Evolutionary conservation across 2,888 invertebrate genomes (phyloP), one percentile per base, ranked within the genome.

Genomic region (Pollenia labialis): DNA sequence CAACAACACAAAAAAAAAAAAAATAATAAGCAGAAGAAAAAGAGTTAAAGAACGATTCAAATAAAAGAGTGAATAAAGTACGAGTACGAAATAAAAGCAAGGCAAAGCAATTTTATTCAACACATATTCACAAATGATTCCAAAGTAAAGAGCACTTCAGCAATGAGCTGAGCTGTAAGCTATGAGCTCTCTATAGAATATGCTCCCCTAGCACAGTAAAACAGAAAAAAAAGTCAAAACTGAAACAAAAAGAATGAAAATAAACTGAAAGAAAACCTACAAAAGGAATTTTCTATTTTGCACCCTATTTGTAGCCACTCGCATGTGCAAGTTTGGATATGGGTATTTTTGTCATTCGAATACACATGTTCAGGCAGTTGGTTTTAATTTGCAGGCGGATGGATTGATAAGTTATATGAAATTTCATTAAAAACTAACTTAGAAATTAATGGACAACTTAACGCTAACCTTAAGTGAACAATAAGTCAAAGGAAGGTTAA

Each of bases 161-260:
- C 72, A 66, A 66, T 66, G 50, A 84, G 83, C 72, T 77, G 56
- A 72, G 72, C 77, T 84, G 44, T 79, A 23, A 84, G 72, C 58
- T 77, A 71, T 58, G 48, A 64, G 69, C 56, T 12, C 12, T 4
- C 8, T 4, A 42, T 14, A 40, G 11, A 66, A 66, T 42, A 58
- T 80, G 76, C 23, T 66, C 75, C 86, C 83, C 75, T 86, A 86
- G 75, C 83, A 83, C 58, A 86, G 75, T 83, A 66, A 80, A 82
- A 74, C 9, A 74, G 72, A 48, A 16, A 76, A 52, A 48, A 54
- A 48, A 44, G 4, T 44, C 2, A 32, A 44, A 52, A 69, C 23
- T 48, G 48, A 66, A 64, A 66, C 76, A 82, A 69, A 75, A 68
- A 44, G 3, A 60, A 60, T 60, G 42, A 52, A 64, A 77, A 44